Conservation (phyloP, 2,113 vertebrate genomes). For the Cryptotis parvus region DNA sequence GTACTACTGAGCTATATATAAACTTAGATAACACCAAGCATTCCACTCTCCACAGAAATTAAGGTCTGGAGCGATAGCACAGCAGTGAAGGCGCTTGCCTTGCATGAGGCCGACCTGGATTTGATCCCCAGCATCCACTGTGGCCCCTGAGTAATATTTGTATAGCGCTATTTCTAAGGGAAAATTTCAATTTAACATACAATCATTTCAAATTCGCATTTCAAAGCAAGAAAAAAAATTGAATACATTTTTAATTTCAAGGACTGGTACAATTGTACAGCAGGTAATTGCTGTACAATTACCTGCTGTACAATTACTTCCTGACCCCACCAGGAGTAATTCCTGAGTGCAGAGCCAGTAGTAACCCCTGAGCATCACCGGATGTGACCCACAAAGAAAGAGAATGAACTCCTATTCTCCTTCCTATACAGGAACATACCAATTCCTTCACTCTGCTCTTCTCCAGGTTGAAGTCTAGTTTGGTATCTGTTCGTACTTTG, state of each 20-base stretch:
- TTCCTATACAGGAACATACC: constrained; percentile 88
- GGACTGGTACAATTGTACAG: no score
- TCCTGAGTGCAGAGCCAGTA: no score
- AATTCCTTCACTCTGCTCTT: constrained; percentile 95
- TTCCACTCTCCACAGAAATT: background rate
- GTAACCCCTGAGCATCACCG: no score
- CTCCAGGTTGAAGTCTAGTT: constrained; percentile 94
- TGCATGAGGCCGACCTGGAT: no score
- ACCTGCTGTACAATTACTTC: no score
- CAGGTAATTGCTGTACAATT: no score
- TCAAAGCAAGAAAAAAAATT: background rate
- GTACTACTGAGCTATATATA: background rate
- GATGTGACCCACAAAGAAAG: no score
- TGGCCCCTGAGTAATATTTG: background rate
- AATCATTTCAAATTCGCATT: background rate
- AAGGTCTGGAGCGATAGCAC: no score
- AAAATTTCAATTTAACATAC: constrained; percentile 1
- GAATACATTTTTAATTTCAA: no score
- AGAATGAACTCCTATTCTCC: background rate
- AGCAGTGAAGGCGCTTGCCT: no score
- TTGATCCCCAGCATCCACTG: background rate
- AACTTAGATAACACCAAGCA: background rate
- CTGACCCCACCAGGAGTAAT: no score
- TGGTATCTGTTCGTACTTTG: constrained; percentile 92
- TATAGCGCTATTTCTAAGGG: background rate